These are phyloP conservation scores for Festucalex cinctus DNA, from an alignment of 2,113 vertebrate species.

Conservation along the genomic window DNA sequence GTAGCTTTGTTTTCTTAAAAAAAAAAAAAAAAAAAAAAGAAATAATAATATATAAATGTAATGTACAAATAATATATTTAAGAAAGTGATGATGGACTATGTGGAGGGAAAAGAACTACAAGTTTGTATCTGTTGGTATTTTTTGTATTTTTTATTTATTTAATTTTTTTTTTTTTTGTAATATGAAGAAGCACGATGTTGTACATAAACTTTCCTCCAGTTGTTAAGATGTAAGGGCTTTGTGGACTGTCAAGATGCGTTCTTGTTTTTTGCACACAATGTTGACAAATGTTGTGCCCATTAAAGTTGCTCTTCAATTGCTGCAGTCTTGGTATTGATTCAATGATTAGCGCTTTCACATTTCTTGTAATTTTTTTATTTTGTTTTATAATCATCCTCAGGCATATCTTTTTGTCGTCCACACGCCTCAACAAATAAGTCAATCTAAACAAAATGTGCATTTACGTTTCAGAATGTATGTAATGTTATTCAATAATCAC, in stretches of 20 bases:
- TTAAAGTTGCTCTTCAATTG: slow-evolving; percentile 49
- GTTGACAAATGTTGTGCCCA: slow-evolving; percentile 42
- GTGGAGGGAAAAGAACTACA: slow-evolving; percentile 26
- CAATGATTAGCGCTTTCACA: not conserved
- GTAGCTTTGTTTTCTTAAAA: slow-evolving; percentile 33
- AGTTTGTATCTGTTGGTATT: slow-evolving; percentile 42
- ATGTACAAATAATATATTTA: not conserved
- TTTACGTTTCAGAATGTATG: too few relatives aligned
- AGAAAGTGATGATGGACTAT: slow-evolving; percentile 38
- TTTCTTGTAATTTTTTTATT: not conserved
- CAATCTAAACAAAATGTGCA: not conserved
- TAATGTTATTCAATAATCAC: too few relatives aligned
- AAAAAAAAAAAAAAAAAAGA: not conserved
- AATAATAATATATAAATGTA: not conserved
- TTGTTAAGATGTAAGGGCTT: slow-evolving; percentile 24
- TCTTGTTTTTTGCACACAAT: slow-evolving; percentile 31
- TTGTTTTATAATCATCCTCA: too few relatives aligned
- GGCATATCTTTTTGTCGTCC: not conserved
- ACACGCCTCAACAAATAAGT: not conserved
- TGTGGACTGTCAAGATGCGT: slow-evolving; percentile 32
- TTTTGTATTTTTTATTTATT: too few relatives aligned
- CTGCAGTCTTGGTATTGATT: not conserved
- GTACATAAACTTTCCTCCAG: slow-evolving; percentile 18
- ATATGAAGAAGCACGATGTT: slow-evolving; percentile 25
- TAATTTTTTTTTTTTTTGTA: too few relatives aligned